These are phyloP conservation scores for Zapornia atra DNA, from an alignment of 2,113 vertebrate species.

Conservation along the genomic window DNA sequence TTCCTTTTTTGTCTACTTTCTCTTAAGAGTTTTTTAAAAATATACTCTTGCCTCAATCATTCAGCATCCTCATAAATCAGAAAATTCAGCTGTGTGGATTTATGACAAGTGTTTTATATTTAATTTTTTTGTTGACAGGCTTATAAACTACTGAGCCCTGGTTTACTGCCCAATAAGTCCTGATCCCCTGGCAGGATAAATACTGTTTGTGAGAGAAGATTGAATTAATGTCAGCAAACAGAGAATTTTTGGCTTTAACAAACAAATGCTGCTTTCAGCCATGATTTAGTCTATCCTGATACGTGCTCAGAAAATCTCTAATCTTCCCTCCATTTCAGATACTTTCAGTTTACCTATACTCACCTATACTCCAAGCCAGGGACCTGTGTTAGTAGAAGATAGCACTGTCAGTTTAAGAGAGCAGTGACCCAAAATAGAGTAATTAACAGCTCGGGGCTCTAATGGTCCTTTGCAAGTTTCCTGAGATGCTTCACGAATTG, in stretches of 20 bases:
- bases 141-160: neutral
- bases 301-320: neutral
- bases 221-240: neutral
- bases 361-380: neutral
- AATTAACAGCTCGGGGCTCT: neutral
- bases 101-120: neutral
- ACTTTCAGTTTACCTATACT: neutral
- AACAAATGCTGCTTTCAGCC: neutral
- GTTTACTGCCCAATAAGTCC: neutral
- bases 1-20: neutral
- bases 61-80: conserved; percentile 15
- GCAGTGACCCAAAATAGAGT: neutral
- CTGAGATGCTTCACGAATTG: neutral
- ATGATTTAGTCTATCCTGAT: neutral
- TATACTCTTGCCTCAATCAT: neutral
- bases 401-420: neutral
- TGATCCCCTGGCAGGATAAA: neutral
- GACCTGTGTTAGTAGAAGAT: neutral
- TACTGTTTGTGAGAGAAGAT: neutral
- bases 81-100: neutral
- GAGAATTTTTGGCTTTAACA: neutral
- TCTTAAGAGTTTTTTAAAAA: neutral
- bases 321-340: neutral
- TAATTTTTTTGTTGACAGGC: neutral
- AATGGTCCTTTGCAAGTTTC: neutral